Evolutionary conservation across 30 jellyfish, hydroid and myxozoan genomes (phyloP).

Genomic region (Hydractinia symbiolongicarpus): DNA sequence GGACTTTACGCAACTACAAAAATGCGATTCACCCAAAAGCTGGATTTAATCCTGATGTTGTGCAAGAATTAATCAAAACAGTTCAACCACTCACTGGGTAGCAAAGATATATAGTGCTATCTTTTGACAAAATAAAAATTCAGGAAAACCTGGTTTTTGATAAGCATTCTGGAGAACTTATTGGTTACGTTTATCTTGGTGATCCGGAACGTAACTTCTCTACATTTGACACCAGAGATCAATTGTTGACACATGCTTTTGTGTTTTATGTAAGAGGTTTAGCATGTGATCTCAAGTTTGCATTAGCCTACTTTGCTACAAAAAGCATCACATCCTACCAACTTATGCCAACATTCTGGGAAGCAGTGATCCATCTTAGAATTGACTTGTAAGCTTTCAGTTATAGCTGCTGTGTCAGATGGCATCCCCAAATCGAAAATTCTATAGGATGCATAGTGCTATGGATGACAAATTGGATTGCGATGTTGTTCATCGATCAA

Average conservation of each 20-base stretch:
- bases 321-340: slow-evolving; percentile 24
- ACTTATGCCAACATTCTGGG: slow-evolving; percentile 49
- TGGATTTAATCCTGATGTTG: slow-evolving; percentile 40
- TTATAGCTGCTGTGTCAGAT: slow-evolving; percentile 43
- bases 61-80: slow-evolving; percentile 19
- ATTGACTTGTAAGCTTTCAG: slow-evolving; percentile 21
- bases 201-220: slow-evolving; percentile 35
- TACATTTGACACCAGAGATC: slow-evolving; percentile 19
- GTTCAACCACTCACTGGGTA: slow-evolving; percentile 16
- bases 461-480: slow-evolving; percentile 17
- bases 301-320: slow-evolving; percentile 51
- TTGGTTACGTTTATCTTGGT: slow-evolving; percentile 46
- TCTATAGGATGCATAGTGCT: slow-evolving; percentile 30
- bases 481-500: no score
- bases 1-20: slow-evolving; percentile 50
- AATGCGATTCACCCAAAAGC: slow-evolving; percentile 45
- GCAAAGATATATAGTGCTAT: slow-evolving; percentile 39
- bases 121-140: slow-evolving; percentile 44
- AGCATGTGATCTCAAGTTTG: slow-evolving; percentile 39
- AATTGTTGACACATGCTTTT: slow-evolving; percentile 38
- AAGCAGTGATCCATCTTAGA: slow-evolving; percentile 45
- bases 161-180: slow-evolving; percentile 40
- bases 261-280: slow-evolving; percentile 47
- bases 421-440: no score
- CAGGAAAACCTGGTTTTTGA: slow-evolving; percentile 37